Evolutionary conservation across 2,797 vertebrate genomes (phyloP), one percentile per base, ranked within the genome.

Genomic region (Protosalanx chinensis): DNA sequence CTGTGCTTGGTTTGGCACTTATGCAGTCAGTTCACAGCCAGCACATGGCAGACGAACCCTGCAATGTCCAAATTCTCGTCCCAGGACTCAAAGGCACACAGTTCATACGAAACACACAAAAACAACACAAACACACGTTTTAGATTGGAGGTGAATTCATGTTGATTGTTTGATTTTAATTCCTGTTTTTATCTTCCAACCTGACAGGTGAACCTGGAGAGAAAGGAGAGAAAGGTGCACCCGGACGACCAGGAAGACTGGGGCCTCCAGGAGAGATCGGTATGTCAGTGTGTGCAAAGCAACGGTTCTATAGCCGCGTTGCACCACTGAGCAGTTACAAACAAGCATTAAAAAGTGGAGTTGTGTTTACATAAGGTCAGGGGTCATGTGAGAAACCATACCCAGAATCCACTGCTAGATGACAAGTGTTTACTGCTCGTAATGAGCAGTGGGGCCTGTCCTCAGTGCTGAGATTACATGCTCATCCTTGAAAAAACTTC

Each of bases 31-130:
- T 88, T 53, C 72, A 85, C 82, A 88, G 94, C 88, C 95, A 98
- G 86, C 93, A 93, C 60, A 86, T 93, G 62, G 72, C 90, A 73
- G 97, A 98, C 0, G 97, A 99, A 13, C 88, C 95, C 74, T 99
- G 97, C 87, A 96, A 95, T 6, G 90, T 99, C 85, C 97, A 99
- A 85, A 97, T 99, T 81, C 95, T 99, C 18, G 95, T 99, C 73
- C 97, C 97, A 0, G 97, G 97, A 87, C 96, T 99, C 74, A 98
- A 99, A 98, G 97, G 97, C 94, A 94, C 20, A 60, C 10, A 10
- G 0, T 46, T 13, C 13, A 35, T 32, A 64, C 32, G 10, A 64
- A 32, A 37, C 32, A 35, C 13, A 64, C 61, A 64, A 32, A 37
- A 16, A 64, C 58, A 60, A 60, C 20, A 60, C 58, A 60, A 23